A percentile compares a stretch with the other conserved stretches of the same genome.
Conservation (phyloP, 2,113 vertebrate species). For the Cercopithecus mona region DNA sequence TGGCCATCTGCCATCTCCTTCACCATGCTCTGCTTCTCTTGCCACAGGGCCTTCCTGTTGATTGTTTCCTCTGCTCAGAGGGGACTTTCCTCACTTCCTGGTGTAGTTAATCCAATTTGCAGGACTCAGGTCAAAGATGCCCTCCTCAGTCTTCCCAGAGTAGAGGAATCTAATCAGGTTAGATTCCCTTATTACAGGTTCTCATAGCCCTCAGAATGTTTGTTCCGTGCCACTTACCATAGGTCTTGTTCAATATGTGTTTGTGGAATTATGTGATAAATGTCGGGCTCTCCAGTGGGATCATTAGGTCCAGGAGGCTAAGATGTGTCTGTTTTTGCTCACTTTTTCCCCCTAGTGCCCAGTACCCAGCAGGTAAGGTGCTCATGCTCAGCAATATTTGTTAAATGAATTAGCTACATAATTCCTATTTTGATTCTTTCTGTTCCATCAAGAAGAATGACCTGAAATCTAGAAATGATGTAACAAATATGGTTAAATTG, state of each 20-base stretch:
- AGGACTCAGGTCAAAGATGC: neutral
- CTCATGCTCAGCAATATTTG: neutral
- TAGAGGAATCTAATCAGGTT: neutral
- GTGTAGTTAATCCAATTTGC: neutral
- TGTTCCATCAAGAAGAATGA: neutral
- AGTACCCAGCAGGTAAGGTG: neutral
- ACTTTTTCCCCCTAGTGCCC: too few species aligned
- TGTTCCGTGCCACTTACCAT: neutral
- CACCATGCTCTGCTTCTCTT: neutral
- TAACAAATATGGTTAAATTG: neutral
- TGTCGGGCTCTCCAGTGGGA: neutral
- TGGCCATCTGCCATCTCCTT: neutral
- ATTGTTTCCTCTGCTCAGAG: neutral
- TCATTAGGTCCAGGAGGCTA: neutral
- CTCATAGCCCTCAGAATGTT: neutral
- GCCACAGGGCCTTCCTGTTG: neutral
- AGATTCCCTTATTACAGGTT: neutral
- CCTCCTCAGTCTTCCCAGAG: neutral
- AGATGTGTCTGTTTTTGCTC: neutral
- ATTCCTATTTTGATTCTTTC: neutral
- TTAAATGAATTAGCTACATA: neutral
- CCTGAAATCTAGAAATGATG: neutral
- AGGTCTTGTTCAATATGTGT: neutral
- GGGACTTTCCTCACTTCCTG: neutral
- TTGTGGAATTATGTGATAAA: neutral